These are phyloP conservation scores for Drosophila mercatorum DNA, from an alignment of 2,888 invertebrate genomes.

Conservation along the genomic window DNA sequence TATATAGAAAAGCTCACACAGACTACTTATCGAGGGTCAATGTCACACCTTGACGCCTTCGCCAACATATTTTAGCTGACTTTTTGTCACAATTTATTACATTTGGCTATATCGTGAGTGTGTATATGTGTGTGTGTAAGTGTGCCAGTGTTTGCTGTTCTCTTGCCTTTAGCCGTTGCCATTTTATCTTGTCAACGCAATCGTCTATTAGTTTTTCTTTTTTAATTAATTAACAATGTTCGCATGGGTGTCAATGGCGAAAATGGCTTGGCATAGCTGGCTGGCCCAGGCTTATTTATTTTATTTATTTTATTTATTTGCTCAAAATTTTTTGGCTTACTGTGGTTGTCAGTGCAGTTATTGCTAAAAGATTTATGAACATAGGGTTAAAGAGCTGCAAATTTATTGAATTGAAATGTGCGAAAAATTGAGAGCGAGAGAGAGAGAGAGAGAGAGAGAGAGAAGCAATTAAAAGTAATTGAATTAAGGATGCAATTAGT, in stretches of 20 bases:
- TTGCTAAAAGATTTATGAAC: constrained; percentile 12
- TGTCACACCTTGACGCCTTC: constrained; percentile 74
- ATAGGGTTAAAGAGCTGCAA: constrained; percentile 16
- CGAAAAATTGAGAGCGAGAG: constrained; percentile 5
- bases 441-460: neutral
- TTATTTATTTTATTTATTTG: constrained; percentile 23
- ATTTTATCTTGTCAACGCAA: constrained; percentile 77
- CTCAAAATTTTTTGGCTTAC: constrained; percentile 11
- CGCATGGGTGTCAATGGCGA: constrained; percentile 76
- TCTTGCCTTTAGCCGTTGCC: constrained; percentile 48
- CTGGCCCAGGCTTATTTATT: constrained; percentile 23
- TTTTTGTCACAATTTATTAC: constrained; percentile 77
- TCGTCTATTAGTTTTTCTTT: constrained; percentile 70
- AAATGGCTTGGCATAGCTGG: constrained; percentile 47
- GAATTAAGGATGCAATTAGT: neutral
- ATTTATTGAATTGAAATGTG: constrained; percentile 22
- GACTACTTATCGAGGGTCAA: constrained; percentile 67
- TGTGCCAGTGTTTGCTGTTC: constrained; percentile 35
- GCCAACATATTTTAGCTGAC: constrained; percentile 62
- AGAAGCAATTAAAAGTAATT: neutral
- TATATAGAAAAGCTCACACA: constrained; percentile 4
- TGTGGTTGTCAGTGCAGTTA: constrained; percentile 3
- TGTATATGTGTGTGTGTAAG: constrained; percentile 18
- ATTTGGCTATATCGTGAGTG: constrained; percentile 42
- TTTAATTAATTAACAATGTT: constrained; percentile 76